Evolutionary conservation across 2,888 invertebrate species (phyloP).

Genomic region (Brachyopa scutellaris): DNA sequence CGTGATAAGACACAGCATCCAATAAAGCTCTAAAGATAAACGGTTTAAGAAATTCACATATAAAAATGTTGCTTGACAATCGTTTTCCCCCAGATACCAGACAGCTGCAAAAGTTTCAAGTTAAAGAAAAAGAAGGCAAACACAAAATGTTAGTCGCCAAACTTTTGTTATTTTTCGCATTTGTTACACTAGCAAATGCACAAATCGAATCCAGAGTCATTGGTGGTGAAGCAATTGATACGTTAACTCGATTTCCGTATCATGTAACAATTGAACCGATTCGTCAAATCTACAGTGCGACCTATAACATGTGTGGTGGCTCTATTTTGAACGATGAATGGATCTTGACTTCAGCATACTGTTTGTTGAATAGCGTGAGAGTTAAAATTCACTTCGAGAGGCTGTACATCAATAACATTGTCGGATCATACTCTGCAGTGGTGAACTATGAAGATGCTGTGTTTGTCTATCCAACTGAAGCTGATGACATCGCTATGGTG

Average conservation of each 20-base stretch:
- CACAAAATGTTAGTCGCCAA: background rate
- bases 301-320: slow-evolving; percentile 22
- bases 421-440: slow-evolving; percentile 15
- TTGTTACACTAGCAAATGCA: background rate
- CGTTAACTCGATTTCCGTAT: slow-evolving; percentile 51
- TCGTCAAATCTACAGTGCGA: background rate
- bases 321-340: slow-evolving; percentile 45
- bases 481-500: slow-evolving; percentile 51
- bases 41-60: background rate
- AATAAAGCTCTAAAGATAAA: slow-evolving; percentile 1
- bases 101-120: too few relatives aligned
- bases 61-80: too few relatives aligned
- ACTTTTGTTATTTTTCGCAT: background rate
- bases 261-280: slow-evolving; percentile 40
- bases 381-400: slow-evolving; percentile 14
- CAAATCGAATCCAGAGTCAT: background rate
- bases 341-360: slow-evolving; percentile 46
- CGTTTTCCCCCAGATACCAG: too few relatives aligned
- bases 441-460: slow-evolving; percentile 30
- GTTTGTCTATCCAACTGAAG: slow-evolving; percentile 37
- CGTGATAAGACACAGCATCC: background rate
- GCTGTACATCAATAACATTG: background rate
- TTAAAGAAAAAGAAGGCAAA: too few relatives aligned
- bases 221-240: slow-evolving; percentile 32
- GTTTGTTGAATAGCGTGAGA: slow-evolving; percentile 12